Base-by-base conservation (phyloP, 2,113 vertebrate species). In the Elgaria multicarinata region DNA sequence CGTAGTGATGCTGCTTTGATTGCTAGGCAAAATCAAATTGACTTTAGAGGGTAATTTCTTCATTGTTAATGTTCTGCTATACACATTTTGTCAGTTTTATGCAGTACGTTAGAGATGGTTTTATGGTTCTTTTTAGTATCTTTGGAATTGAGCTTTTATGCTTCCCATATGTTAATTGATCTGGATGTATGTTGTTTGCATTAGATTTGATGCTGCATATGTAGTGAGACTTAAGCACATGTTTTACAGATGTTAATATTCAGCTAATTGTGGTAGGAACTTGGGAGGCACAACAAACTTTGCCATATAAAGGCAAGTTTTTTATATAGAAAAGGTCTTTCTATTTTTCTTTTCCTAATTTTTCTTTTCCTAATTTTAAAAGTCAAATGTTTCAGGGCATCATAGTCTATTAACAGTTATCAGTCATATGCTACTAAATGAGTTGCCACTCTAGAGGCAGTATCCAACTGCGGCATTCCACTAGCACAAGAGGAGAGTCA, bases 81-180 rank as follows among this genome's bases (percentile, higher is more conserved):
- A 62, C 4, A 66, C 9, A 77, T 20, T 69, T 46, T 67, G 39
- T 83, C 82, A 83, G 31, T 67, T 86, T 74, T 74, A 81, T 77
- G 33, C 44, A 76, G 55, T 36, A 50, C 53, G 71, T 83, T 83
- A 83, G 83, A 75, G 46, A 80, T 79, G 2, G 6, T 74, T 90
- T 86, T 81, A 75, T 66, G 42, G 16, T 53, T 88, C 42, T 86
- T 78, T 89, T 86, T 83, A 92, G 80, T 62, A 82, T 24, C n/a
- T 87, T 79, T 53, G 42, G 46, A 75, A 55, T 53, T 75, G 55
- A 72, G 39, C 39, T 80, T 85, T 72, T 85, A 80, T 64, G 33
- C 36, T 28, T 74, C 53, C 66, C 89, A 86, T 86, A 46, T 86
- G 66, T 80, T 31, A n/a, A 24, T 90, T 71, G 24, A 90, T 77